Percentiles rank a stretch among this genome's conserved stretches.
phyloP scores from a whole-genome alignment of 2,888 invertebrate genomes.

The Lepidocyrtinus sp. region DNA sequence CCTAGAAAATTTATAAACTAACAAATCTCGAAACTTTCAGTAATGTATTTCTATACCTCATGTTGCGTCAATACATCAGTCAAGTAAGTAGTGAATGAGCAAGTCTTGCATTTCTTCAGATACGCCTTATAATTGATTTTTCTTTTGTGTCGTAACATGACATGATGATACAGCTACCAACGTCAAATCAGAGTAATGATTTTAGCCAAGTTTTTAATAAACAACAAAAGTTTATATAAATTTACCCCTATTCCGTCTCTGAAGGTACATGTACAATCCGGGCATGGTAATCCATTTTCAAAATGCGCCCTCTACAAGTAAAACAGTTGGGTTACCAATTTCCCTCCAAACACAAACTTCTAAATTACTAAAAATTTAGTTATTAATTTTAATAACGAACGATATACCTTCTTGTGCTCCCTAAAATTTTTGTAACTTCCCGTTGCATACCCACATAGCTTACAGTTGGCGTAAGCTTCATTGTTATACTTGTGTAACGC shows the following conservation, averaged over 20 bases:
- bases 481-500: neutral
- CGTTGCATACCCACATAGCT: neutral
- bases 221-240: neutral
- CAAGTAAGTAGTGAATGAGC: neutral
- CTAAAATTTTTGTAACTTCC: neutral
- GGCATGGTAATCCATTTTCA: neutral
- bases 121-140: neutral
- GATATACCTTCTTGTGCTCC: neutral
- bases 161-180: neutral
- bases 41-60: neutral
- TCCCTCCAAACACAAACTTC: too few relatives aligned
- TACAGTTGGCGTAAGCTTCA: neutral
- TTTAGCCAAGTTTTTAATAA: too few relatives aligned
- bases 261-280: conserved; percentile 4
- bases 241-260: neutral
- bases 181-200: too few relatives aligned
- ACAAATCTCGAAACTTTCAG: too few relatives aligned
- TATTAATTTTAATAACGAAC: too few relatives aligned
- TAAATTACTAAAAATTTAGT: too few relatives aligned
- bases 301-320: neutral
- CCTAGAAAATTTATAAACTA: too few relatives aligned
- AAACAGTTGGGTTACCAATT: too few relatives aligned
- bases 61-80: neutral
- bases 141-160: neutral
- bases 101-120: neutral